These are phyloP conservation scores for Tauraco erythrolophus DNA, from an alignment of 2,113 vertebrate species.

Conservation along the genomic window DNA sequence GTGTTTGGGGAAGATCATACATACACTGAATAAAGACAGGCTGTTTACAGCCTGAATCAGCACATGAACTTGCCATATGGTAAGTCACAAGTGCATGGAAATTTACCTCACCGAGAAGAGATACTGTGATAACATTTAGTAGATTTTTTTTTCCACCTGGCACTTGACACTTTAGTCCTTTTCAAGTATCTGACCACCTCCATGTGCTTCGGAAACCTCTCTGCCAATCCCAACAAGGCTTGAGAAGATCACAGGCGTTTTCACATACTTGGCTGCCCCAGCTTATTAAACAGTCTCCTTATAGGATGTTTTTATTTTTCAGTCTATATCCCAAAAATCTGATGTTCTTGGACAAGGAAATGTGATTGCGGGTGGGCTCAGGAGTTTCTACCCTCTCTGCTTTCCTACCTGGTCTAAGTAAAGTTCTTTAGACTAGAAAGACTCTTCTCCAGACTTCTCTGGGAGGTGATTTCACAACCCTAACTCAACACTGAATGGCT, in stretches of 20 bases:
- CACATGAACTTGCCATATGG: background rate
- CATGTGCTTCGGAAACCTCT: constrained; percentile 49
- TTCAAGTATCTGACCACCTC: constrained; percentile 56
- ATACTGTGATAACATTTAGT: constrained; percentile 36
- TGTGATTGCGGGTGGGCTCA: constrained; percentile 63
- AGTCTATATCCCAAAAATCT: constrained; percentile 68
- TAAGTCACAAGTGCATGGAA: constrained; percentile 16
- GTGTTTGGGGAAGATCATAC: background rate
- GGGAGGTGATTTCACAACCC: background rate
- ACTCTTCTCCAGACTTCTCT: background rate
- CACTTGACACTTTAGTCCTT: constrained; percentile 32
- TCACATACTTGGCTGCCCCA: constrained; percentile 61
- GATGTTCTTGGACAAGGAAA: constrained; percentile 75
- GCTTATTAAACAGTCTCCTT: constrained; percentile 71
- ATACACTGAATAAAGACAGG: background rate
- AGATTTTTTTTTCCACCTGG: constrained; percentile 24
- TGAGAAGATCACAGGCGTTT: constrained; percentile 67
- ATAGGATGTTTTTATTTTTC: constrained; percentile 78
- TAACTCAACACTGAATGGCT: background rate
- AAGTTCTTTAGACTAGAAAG: constrained; percentile 11
- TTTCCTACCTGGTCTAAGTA: constrained; percentile 35
- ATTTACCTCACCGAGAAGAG: constrained; percentile 30
- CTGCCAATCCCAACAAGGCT: constrained; percentile 71
- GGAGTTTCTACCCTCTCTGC: background rate
- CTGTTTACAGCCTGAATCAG: background rate